These are phyloP conservation scores for Eudyptes chrysolophus DNA, from an alignment of 2,113 vertebrate species.

Conservation along the genomic window DNA sequence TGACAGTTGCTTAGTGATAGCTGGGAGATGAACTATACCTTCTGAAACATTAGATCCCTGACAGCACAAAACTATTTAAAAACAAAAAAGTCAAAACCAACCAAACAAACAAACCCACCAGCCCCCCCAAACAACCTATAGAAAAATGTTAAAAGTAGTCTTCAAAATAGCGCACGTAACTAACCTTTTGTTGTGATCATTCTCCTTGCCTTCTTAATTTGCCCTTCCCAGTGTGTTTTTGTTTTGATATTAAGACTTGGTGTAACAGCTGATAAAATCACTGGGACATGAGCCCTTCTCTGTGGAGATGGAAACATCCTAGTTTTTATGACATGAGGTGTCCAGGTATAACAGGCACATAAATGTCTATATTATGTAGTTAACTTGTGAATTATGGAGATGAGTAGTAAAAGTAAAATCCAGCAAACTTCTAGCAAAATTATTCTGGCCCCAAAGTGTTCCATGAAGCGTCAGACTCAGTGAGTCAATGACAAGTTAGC, in stretches of 20 bases:
- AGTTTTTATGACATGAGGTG: neutral
- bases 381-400: neutral
- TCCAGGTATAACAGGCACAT: neutral
- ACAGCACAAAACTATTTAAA: neutral
- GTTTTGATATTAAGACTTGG: neutral
- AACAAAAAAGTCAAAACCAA: neutral
- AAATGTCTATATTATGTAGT: rapidly evolving
- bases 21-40: neutral
- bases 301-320: neutral
- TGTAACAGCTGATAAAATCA: neutral
- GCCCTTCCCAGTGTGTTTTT: neutral
- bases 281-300: neutral
- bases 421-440: neutral
- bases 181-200: neutral
- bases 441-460: neutral
- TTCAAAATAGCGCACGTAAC: neutral
- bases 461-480: neutral
- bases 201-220: neutral
- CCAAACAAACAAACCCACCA: rapidly evolving
- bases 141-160: neutral
- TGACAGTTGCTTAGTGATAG: neutral
- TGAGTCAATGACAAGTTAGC: neutral
- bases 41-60: neutral
- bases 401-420: neutral
- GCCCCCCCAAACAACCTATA: neutral